Conservation (phyloP, 2,888 invertebrate species). For the Pseudanteris insignis region DNA sequence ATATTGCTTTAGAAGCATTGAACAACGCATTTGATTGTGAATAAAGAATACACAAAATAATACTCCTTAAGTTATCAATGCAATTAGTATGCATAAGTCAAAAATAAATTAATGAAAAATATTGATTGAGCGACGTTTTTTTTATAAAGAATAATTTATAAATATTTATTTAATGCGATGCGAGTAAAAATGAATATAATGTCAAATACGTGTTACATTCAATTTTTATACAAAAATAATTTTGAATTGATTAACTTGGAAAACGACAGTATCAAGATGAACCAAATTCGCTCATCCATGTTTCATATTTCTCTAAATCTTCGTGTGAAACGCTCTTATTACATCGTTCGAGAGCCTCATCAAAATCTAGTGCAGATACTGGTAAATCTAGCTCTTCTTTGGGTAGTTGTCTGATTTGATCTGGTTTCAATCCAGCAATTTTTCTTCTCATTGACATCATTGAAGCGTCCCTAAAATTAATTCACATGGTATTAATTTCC, state of each 20-base stretch:
- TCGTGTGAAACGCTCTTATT: conserved; percentile 95
- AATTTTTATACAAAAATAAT: conserved; percentile 19
- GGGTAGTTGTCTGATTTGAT: conserved; percentile 92
- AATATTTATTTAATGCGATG: conserved; percentile 10
- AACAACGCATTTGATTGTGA: too few relatives aligned
- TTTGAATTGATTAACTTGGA: conserved; percentile 16
- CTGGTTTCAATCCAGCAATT: conserved; percentile 91
- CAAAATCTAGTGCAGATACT: conserved; percentile 90
- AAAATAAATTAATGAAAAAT: conserved; percentile 2
- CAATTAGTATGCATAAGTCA: conserved; percentile 10
- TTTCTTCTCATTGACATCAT: conserved; percentile 99
- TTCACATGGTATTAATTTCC: conserved; percentile 11
- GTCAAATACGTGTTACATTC: background rate
- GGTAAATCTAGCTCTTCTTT: conserved; percentile 96
- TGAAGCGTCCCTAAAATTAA: conserved; percentile 92
- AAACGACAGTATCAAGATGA: conserved; percentile 76
- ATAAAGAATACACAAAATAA: too few relatives aligned
- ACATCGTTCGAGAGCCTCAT: conserved; percentile 91
- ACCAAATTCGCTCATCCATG: conserved; percentile 98
- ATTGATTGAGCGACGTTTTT: conserved; percentile 4
- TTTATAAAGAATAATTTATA: background rate
- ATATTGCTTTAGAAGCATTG: too few relatives aligned
- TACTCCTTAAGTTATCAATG: too few relatives aligned
- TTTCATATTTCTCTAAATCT: conserved; percentile 93
- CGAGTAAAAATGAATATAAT: conserved; percentile 14